A percentile compares a stretch with the other conserved stretches of the same genome.
phyloP scores from a whole-genome alignment of 1,140 invertebrate species.

The Branchinecta lindahli region DNA sequence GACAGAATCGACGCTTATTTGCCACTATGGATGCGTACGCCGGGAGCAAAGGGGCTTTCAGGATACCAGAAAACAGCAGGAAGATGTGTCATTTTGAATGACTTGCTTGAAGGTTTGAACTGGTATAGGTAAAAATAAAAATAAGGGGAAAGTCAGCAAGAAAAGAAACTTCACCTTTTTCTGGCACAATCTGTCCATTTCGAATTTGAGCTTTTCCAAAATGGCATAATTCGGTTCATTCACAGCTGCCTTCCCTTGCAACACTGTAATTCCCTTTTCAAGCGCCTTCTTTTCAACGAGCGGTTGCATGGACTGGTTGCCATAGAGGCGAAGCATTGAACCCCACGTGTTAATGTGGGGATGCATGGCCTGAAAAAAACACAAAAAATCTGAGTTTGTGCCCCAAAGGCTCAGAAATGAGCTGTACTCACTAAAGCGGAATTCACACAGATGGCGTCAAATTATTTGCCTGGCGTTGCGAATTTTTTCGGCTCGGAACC shows the following conservation, averaged over 20 bases:
- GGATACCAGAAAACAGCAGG: too few species aligned
- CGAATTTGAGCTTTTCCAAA: slow-evolving; percentile 67
- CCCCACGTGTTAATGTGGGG: slow-evolving; percentile 91
- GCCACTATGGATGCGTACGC: too few species aligned
- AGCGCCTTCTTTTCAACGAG: slow-evolving; percentile 87
- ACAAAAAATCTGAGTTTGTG: not conserved
- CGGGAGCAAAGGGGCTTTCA: too few species aligned
- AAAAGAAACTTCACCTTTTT: slow-evolving; percentile 22
- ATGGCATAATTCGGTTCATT: slow-evolving; percentile 89
- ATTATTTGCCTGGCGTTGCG: too few species aligned
- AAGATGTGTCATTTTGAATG: not conserved
- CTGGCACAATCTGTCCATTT: slow-evolving; percentile 64
- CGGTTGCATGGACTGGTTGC: slow-evolving; percentile 75
- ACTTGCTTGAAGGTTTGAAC: slow-evolving; percentile 1
- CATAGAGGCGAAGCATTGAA: slow-evolving; percentile 78
- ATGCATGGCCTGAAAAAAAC: slow-evolving; percentile 48
- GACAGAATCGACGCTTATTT: too few species aligned
- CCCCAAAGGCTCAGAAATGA: not conserved
- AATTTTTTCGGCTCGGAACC: too few species aligned
- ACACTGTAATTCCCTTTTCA: slow-evolving; percentile 79
- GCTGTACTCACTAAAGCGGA: too few species aligned
- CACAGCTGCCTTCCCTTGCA: slow-evolving; percentile 73
- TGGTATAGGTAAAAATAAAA: not conserved
- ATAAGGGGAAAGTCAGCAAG: not conserved
- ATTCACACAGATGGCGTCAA: too few species aligned